Conservation (phyloP, 1,140 invertebrate genomes). For the Aphelenchoides fujianensis region DNA sequence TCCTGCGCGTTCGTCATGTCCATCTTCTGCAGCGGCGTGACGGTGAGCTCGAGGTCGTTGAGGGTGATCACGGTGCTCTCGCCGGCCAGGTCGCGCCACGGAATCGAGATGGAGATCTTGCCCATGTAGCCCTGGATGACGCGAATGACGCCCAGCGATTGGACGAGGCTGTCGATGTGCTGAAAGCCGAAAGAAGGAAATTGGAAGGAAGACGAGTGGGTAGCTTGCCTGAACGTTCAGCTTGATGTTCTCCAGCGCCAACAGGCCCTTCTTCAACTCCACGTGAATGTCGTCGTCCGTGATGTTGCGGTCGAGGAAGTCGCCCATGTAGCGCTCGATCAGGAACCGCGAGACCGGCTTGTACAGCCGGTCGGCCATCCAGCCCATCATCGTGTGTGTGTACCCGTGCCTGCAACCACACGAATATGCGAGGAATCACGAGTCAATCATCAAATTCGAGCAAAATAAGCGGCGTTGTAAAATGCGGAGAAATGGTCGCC, state of each 20-base stretch:
- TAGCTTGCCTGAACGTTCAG: constrained; percentile 45
- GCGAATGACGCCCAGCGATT: constrained; percentile 27
- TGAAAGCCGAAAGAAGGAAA: constrained; percentile 22
- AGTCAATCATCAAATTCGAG: too few relatives aligned
- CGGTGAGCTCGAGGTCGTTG: constrained; percentile 38
- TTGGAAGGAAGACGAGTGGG: not conserved
- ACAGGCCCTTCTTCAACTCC: constrained; percentile 37
- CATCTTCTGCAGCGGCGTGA: constrained; percentile 36
- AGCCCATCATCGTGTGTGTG: not conserved
- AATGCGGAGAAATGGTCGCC: too few relatives aligned
- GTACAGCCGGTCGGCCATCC: constrained; percentile 24
- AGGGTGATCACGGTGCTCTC: constrained; percentile 43
- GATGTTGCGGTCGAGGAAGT: constrained; percentile 42
- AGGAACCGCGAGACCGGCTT: constrained; percentile 47
- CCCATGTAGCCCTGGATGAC: constrained; percentile 40
- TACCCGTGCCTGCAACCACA: too few relatives aligned
- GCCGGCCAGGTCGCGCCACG: constrained; percentile 36
- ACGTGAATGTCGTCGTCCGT: constrained; percentile 43
- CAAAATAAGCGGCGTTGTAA: too few relatives aligned
- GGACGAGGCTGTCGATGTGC: constrained; percentile 39
- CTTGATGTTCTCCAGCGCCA: constrained; percentile 33
- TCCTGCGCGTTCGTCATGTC: constrained; percentile 45
- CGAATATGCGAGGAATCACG: too few relatives aligned
- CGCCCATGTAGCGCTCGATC: constrained; percentile 52
- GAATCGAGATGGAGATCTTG: constrained; percentile 33